These are phyloP conservation scores for Tamandua tetradactyla DNA, from an alignment of 2,797 vertebrate genomes.

Conservation along the genomic window DNA sequence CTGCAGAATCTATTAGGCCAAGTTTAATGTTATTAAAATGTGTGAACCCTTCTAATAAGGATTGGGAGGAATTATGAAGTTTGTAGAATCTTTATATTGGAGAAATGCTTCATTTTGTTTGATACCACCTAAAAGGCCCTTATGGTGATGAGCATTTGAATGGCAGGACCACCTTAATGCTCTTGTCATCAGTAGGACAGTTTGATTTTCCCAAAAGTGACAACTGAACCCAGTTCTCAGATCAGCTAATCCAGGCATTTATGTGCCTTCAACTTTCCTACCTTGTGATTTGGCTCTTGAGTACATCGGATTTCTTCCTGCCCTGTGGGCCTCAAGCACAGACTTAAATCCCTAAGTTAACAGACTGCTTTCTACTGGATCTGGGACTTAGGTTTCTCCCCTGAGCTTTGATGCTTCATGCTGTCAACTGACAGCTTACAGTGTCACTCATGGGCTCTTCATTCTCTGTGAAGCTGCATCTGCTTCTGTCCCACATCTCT, in stretches of 20 bases:
- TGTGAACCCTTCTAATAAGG: conserved; percentile 77
- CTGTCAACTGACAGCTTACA: background rate
- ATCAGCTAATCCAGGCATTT: conserved; percentile 77
- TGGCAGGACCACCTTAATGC: conserved; percentile 75
- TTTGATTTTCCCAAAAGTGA: conserved; percentile 78
- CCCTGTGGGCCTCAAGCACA: conserved; percentile 41
- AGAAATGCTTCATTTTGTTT: conserved; percentile 79
- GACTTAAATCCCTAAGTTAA: conserved; percentile 50
- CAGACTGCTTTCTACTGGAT: background rate
- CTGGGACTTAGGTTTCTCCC: background rate
- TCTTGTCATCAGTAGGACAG: conserved; percentile 77
- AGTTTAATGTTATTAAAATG: conserved; percentile 77
- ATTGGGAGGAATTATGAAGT: conserved; percentile 76
- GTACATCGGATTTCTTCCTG: conserved; percentile 57
- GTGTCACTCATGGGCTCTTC: background rate
- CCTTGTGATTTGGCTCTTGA: conserved; percentile 73
- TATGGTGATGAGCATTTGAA: conserved; percentile 79
- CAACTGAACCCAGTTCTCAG: conserved; percentile 75
- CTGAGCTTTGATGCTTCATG: background rate
- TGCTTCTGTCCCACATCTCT: background rate
- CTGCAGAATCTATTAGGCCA: conserved; percentile 58
- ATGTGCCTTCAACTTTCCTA: conserved; percentile 72
- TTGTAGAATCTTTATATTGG: conserved; percentile 73
- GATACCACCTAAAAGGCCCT: conserved; percentile 68
- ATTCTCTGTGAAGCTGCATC: background rate